These are phyloP conservation scores for Stenolophus ochropezus DNA, from an alignment of 2,888 invertebrate genomes.

Conservation along the genomic window DNA sequence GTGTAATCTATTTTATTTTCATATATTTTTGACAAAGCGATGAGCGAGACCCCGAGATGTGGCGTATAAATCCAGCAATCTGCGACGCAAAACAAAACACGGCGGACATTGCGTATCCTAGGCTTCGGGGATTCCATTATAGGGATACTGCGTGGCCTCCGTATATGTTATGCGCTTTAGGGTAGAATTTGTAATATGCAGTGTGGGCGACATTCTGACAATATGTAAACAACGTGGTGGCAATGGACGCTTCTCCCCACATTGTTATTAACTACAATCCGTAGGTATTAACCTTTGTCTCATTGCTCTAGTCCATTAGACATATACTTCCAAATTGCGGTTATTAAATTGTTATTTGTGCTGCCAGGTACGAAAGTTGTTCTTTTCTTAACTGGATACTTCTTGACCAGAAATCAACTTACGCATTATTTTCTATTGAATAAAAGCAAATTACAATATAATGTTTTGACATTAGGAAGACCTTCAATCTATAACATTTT, in stretches of 20 bases:
- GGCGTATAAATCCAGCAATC: conserved; percentile 33
- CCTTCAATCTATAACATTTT: no score
- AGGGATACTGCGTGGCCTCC: neutral
- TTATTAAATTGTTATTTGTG: no score
- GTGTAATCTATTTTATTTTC: conserved; percentile 58
- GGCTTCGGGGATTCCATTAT: conserved; percentile 30
- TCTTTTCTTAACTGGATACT: no score
- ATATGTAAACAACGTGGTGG: neutral
- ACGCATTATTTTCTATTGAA: no score
- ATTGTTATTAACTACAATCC: no score
- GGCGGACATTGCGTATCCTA: neutral
- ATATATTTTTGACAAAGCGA: conserved; percentile 59
- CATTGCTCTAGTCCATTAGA: no score
- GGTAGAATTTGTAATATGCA: neutral
- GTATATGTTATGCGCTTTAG: neutral
- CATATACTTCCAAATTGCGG: no score
- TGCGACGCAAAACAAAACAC: conserved; percentile 21
- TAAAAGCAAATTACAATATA: no score
- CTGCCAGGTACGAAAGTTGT: no score
- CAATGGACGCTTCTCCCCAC: neutral
- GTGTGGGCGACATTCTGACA: neutral
- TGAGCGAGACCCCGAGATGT: conserved; percentile 1
- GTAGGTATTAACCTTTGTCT: no score
- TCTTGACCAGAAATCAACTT: no score
- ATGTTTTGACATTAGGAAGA: no score